Percentiles rank a stretch among this genome's conserved stretches.
Conservation (phyloP, 2,888 invertebrate species). For the Drosophila tanythrix region DNA sequence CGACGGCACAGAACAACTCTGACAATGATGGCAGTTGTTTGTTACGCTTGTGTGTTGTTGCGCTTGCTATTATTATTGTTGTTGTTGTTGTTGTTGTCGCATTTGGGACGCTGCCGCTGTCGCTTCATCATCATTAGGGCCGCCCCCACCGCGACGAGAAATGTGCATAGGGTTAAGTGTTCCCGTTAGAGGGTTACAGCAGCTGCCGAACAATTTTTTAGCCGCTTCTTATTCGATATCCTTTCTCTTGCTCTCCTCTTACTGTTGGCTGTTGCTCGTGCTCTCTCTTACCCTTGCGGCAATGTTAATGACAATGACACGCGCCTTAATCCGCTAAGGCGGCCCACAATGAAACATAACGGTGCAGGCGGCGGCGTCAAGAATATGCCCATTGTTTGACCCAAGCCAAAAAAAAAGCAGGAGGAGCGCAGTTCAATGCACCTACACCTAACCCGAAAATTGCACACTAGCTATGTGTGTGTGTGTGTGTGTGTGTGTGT, state of each 20-base stretch:
- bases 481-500: constrained; percentile 40
- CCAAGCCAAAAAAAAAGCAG: constrained; percentile 7
- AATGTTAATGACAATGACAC: constrained; percentile 48
- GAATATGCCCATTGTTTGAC: constrained; percentile 62
- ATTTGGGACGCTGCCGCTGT: constrained; percentile 44
- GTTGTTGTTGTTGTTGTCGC: constrained; percentile 18
- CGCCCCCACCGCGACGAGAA: constrained; percentile 49
- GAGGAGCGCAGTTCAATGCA: constrained; percentile 68
- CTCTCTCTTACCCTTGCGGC: background rate
- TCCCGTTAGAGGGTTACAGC: constrained; percentile 71
- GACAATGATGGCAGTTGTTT: constrained; percentile 67
- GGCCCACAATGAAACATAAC: constrained; percentile 62
- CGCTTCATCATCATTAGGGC: constrained; percentile 76
- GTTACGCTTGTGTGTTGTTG: constrained; percentile 44
- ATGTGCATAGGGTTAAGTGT: constrained; percentile 78
- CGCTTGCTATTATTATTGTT: background rate
- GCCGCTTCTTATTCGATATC: constrained; percentile 10
- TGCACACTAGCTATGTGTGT: constrained; percentile 25
- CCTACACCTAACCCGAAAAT: constrained; percentile 63
- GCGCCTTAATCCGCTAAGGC: constrained; percentile 66
- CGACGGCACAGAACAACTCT: constrained; percentile 41
- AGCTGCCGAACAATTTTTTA: constrained; percentile 40
- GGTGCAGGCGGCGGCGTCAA: constrained; percentile 42
- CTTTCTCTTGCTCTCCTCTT: background rate
- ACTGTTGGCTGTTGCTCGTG: background rate